Conservation (phyloP, 2,113 vertebrate genomes). For the human region DNA sequence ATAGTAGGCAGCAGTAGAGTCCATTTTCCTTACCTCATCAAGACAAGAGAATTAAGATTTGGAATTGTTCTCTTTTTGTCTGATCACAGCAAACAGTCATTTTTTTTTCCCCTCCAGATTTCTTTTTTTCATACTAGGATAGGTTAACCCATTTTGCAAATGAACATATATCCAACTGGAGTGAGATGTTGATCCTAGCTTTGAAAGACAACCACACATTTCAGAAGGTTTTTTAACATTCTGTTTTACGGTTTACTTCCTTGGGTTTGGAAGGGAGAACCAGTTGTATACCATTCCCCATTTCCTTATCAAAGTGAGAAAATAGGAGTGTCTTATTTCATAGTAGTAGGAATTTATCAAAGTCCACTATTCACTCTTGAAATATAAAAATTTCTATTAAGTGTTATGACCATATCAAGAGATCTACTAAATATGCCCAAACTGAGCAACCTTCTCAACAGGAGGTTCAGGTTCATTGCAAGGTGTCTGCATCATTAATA, state of each 20-base stretch:
- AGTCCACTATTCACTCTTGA: not conserved
- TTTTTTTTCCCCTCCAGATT: not conserved
- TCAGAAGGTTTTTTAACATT: not conserved
- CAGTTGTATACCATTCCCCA: not conserved
- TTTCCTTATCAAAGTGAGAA: not conserved
- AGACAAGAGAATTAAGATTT: not conserved
- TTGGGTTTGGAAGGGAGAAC: not conserved
- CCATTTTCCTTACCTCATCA: not conserved
- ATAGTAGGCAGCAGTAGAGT: not conserved
- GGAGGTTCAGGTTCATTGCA: not conserved
- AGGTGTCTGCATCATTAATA: not conserved
- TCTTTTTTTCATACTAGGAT: not conserved
- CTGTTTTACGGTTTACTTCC: not conserved
- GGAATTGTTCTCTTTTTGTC: not conserved
- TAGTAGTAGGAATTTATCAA: not conserved
- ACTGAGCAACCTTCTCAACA: not conserved
- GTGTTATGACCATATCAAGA: not conserved
- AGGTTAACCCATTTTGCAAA: not conserved
- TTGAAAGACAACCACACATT: not conserved
- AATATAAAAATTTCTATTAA: not conserved
- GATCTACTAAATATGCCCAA: not conserved
- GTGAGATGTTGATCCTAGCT: not conserved
- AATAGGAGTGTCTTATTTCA: not conserved
- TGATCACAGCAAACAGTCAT: not conserved
- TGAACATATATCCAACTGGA: not conserved